Conservation (phyloP, 2,113 vertebrate species). For the Thalassarche chlororhynchos region DNA sequence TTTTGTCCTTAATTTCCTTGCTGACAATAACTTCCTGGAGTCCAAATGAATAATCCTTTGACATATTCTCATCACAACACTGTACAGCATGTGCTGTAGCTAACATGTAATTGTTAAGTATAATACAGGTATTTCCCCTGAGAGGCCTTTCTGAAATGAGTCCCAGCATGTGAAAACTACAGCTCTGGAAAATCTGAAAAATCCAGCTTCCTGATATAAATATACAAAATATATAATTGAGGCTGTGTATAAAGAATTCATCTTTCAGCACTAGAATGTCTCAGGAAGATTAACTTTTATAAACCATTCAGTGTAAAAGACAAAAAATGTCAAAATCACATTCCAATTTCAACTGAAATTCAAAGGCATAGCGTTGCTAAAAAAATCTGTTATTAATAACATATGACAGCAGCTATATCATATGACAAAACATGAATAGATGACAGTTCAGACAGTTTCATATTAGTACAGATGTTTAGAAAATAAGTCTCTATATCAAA, state of each 20-base stretch:
- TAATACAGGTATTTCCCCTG: slow-evolving; percentile 3
- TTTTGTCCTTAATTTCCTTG: not conserved
- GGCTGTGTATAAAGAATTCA: not conserved
- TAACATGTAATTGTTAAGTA: not conserved
- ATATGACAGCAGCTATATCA: not conserved
- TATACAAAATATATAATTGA: not conserved
- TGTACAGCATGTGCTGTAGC: not conserved
- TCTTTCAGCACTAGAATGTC: not conserved
- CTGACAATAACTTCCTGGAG: not conserved
- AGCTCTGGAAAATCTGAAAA: slow-evolving; percentile 18
- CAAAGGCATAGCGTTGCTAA: not conserved
- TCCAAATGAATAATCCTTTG: not conserved
- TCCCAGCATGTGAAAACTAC: not conserved
- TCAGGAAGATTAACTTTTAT: not conserved
- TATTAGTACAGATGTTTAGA: slow-evolving; percentile 20
- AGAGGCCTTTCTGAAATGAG: slow-evolving; percentile 3
- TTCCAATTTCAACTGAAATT: not conserved
- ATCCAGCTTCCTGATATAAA: not conserved
- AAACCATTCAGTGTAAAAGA: not conserved
- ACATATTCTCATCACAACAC: not conserved
- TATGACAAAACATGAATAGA: slow-evolving; percentile 3
- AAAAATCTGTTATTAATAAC: slow-evolving; percentile 24
- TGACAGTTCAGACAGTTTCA: not conserved
- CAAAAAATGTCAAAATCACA: slow-evolving; percentile 1
- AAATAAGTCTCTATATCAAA: slow-evolving; percentile 34